phyloP scores from a whole-genome alignment of 1,140 invertebrate species.

The Aplysia californica region DNA sequence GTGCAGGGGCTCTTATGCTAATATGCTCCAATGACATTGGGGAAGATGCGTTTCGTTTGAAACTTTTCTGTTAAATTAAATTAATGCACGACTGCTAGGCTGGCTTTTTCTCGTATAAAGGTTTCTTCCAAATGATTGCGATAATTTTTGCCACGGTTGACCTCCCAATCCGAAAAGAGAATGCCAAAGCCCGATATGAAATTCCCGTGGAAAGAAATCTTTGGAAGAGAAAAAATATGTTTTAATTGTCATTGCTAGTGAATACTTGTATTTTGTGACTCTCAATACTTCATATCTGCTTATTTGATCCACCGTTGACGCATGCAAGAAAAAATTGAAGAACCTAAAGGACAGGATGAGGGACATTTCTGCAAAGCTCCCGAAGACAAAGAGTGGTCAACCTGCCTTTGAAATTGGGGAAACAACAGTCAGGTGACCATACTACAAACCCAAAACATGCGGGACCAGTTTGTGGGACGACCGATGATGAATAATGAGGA shows the following conservation, averaged over 20 bases:
- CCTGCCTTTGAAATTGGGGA: conserved; percentile 10
- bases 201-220: conserved; percentile 14
- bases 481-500: not conserved
- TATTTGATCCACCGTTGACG: conserved; percentile 1
- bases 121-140: no score
- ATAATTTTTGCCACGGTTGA: not conserved
- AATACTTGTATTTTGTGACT: not conserved
- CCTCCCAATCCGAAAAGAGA: conserved; percentile 2
- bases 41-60: no score
- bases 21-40: no score
- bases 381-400: conserved; percentile 11
- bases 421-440: conserved; percentile 7
- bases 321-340: conserved; percentile 16
- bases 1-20: no score
- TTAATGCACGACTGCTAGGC: no score
- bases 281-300: conserved; percentile 12
- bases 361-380: conserved; percentile 12
- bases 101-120: no score
- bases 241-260: not conserved
- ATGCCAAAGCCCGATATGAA: conserved; percentile 13
- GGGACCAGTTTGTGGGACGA: conserved; percentile 10
- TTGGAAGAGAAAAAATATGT: conserved; percentile 12
- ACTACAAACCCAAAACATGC: conserved; percentile 8
- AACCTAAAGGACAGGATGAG: conserved; percentile 23
- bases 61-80: no score